Conservation (phyloP, 64 coral and sea anemone genomes). For the Montipora cactus region DNA sequence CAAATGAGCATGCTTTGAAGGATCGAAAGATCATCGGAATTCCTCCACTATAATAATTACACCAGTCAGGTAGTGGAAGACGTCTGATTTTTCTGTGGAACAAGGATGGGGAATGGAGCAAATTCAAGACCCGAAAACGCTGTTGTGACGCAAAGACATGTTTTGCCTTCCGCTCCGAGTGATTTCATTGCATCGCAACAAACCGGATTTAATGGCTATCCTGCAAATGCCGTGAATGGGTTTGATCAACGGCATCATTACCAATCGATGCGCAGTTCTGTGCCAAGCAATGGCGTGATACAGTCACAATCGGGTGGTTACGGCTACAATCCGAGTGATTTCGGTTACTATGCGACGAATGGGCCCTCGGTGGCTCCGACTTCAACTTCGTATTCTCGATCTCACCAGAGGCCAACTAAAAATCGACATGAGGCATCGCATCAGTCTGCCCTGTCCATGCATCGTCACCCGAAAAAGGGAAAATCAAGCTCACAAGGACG, state of each 20-base stretch:
- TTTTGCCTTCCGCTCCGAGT: not conserved
- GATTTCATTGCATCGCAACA: not conserved
- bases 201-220: not conserved
- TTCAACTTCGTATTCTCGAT: conserved; percentile 9
- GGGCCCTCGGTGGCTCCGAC: not conserved
- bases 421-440: not conserved
- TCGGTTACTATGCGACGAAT: not conserved
- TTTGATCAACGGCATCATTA: not conserved
- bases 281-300: not conserved
- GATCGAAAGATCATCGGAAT: not conserved
- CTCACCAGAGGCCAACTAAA: not conserved
- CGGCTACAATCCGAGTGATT: not conserved
- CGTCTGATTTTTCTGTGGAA: not conserved
- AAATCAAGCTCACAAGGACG: not conserved
- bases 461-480: not conserved
- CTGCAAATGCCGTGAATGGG: not conserved
- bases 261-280: not conserved
- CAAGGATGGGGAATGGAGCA: conserved; percentile 29
- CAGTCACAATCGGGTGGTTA: not conserved
- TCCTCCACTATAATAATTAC: not conserved
- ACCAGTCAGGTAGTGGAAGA: not conserved
- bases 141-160: not conserved
- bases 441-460: not conserved
- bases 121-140: conserved; percentile 18
- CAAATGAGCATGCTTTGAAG: not conserved